Evolutionary conservation across 2,113 vertebrate genomes (phyloP).

Genomic region (Sphyrna mokarran): DNA sequence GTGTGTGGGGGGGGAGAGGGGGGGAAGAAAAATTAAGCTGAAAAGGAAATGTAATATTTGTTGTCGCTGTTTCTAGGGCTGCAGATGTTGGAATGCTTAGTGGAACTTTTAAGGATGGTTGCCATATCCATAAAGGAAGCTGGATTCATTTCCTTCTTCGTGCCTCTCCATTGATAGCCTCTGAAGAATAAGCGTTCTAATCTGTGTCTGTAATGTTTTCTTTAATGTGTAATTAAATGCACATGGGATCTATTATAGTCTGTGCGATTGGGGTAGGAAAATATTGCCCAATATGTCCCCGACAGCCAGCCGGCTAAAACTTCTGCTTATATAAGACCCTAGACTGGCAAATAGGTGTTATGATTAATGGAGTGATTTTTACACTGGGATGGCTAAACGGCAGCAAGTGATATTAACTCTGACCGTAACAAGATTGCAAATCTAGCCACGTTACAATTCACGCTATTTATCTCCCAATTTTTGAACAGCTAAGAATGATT

Average conservation of each 20-base stretch:
- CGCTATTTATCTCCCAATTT: neutral
- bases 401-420: neutral
- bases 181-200: neutral
- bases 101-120: neutral
- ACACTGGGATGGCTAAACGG: too few species aligned
- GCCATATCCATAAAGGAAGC: neutral
- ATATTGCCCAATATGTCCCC: neutral
- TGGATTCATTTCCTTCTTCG: neutral
- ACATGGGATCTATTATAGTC: constrained; percentile 9
- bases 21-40: neutral
- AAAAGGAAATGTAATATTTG: neutral
- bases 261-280: neutral
- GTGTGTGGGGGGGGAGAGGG: too few species aligned
- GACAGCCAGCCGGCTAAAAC: neutral
- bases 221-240: neutral
- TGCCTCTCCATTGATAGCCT: neutral
- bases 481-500: neutral
- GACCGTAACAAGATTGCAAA: neutral
- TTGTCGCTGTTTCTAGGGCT: neutral
- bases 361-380: neutral
- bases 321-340: neutral
- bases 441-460: neutral
- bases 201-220: neutral
- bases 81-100: neutral
- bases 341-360: neutral